Evolutionary conservation across 2,888 invertebrate genomes (phyloP).

Genomic region (Ectemnius cavifrons): DNA sequence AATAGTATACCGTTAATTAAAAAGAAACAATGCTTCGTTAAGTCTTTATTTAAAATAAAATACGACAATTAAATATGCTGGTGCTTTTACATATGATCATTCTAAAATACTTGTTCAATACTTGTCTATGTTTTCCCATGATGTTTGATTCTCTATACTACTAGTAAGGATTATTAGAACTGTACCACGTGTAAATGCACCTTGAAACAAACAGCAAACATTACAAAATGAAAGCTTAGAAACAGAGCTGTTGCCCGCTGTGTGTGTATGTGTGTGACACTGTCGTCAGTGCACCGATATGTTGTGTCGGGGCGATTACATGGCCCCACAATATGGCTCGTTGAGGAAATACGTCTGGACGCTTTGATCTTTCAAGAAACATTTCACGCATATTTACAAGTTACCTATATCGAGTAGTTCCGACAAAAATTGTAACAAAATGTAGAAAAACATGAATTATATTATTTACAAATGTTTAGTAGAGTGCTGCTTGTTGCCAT

Average conservation of each 20-base stretch:
- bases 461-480: slow-evolving; percentile 64
- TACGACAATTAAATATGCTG: slow-evolving; percentile 29
- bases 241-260: slow-evolving; percentile 24
- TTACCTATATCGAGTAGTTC: slow-evolving; percentile 57
- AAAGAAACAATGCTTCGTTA: slow-evolving; percentile 31
- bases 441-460: slow-evolving; percentile 72
- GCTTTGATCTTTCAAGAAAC: slow-evolving; percentile 51
- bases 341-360: slow-evolving; percentile 59
- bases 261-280: slow-evolving; percentile 9
- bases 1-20: slow-evolving; percentile 52
- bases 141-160: slow-evolving; percentile 13
- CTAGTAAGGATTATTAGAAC: slow-evolving; percentile 25
- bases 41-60: slow-evolving; percentile 37
- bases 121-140: neutral
- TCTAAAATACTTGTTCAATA: slow-evolving; percentile 4
- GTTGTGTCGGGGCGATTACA: slow-evolving; percentile 49
- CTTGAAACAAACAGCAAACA: slow-evolving; percentile 21
- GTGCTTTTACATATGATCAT: slow-evolving; percentile 26
- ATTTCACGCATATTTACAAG: slow-evolving; percentile 56
- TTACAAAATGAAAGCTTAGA: slow-evolving; percentile 41
- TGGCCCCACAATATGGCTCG: slow-evolving; percentile 52
- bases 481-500: slow-evolving; percentile 53
- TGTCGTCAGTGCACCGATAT: slow-evolving; percentile 57
- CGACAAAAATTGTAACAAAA: slow-evolving; percentile 71
- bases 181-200: slow-evolving; percentile 39